These are phyloP conservation scores for Drosophila anomalipes DNA, from an alignment of 2,888 invertebrate species.

Conservation along the genomic window DNA sequence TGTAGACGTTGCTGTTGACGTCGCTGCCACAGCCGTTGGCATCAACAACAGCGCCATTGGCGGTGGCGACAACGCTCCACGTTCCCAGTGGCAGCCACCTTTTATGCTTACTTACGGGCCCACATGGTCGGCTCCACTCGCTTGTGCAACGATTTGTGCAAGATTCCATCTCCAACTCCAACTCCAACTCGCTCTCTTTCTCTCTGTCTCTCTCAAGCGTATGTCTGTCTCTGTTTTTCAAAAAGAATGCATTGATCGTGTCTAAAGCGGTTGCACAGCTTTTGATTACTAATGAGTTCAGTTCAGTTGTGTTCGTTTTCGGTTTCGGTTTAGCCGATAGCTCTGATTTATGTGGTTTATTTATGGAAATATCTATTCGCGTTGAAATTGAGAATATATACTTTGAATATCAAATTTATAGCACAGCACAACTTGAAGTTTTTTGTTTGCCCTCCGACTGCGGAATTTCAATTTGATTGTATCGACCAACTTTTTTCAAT, in stretches of 20 bases:
- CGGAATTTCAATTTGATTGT: slow-evolving; percentile 61
- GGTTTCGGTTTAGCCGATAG: slow-evolving; percentile 52
- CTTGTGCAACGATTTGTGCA: slow-evolving; percentile 40
- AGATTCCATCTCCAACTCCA: slow-evolving; percentile 18
- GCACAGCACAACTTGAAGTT: slow-evolving; percentile 24
- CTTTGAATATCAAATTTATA: slow-evolving; percentile 74
- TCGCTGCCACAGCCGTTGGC: neutral
- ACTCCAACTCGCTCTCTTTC: neutral
- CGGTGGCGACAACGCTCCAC: slow-evolving; percentile 66
- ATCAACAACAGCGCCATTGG: slow-evolving; percentile 16
- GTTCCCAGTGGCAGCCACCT: slow-evolving; percentile 58
- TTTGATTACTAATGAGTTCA: slow-evolving; percentile 78
- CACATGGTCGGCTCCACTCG: slow-evolving; percentile 50
- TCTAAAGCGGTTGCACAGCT: slow-evolving; percentile 61
- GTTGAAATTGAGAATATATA: slow-evolving; percentile 74
- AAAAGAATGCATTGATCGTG: slow-evolving; percentile 64
- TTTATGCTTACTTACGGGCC: slow-evolving; percentile 42
- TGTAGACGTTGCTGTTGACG: neutral
- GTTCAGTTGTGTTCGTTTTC: slow-evolving; percentile 39
- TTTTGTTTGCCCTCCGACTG: slow-evolving; percentile 5
- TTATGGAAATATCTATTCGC: slow-evolving; percentile 77
- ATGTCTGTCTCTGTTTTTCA: slow-evolving; percentile 9
- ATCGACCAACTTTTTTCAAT: slow-evolving; percentile 3
- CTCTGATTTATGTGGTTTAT: slow-evolving; percentile 80
- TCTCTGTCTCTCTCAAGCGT: neutral